Evolutionary conservation across 2,888 invertebrate genomes (phyloP), one percentile per base, ranked within the genome.

Genomic region (Campaea margaritaria): DNA sequence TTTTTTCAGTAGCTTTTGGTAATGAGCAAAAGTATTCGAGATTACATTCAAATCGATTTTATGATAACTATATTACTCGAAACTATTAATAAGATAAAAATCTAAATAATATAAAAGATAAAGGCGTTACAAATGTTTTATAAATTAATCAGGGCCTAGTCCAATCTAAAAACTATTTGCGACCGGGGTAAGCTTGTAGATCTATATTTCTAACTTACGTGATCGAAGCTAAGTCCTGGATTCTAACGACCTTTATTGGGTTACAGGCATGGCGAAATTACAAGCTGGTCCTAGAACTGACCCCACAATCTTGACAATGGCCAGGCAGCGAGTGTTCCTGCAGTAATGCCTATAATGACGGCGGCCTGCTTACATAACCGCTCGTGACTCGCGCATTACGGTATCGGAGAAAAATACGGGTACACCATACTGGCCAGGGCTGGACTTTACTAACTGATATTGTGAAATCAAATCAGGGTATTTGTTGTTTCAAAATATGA

Each of bases 291-390:
- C 46, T 80, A 77, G 73, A 78, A 72, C 87, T 91, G 91, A 91
- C 91, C 91, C 90, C 87, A 85, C 90, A 91, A 92, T 91, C 91
- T 92, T 91, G 91, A 91, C 92, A 91, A 91, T 91, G 90, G 89
- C 85, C 80, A 78, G 80, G 84, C 76, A 75, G 74, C 82, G 54
- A 83, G 86, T 85, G 86, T 86, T 87, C 87, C 85, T 82, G 81
- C 51, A 45, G 51, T 83, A 85, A 91, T 89, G 83, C 80, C 86
- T 87, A 90, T 91, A 91, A 91, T 91, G 89, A 87, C 83, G 85
- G 81, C 89, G 85, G 87, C 89, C 83, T 87, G 91, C 89, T 91
- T 91, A 90, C 89, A 90, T 91, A 91, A 92, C 90, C 87, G 86
- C 85, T 91, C 92, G 92, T 92, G 92, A 91, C 91, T 89, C 73